Evolutionary conservation across 2,888 invertebrate genomes (phyloP), one percentile per base, ranked within the genome.

Genomic region (Lepas anatifera): DNA sequence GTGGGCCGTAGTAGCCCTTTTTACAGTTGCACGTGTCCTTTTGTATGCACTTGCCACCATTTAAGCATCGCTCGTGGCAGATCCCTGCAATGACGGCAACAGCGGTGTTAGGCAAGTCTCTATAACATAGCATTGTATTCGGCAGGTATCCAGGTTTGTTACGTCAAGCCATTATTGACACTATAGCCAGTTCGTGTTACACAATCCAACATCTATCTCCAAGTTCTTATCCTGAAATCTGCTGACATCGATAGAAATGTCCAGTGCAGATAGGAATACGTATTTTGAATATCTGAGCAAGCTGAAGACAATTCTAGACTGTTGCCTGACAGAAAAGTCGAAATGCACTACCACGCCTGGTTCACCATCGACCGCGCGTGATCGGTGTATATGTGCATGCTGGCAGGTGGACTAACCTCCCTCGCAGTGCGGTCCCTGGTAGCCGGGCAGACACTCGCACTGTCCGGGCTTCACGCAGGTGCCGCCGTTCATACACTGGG

Each of bases 31-130:
- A 96, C 37, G 89, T 91, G 79, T 95, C 95, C 80, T 94, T 95
- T 79, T 94, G 93, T 76, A 95, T 87, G 79, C 96, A 96, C 80
- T 93, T 93, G 7, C 96, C 96, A 29, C 95, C 94, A 79, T 96
- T 95, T 73, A 90, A 82, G 80, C 96, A 96, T 79, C 92, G 93
- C 76, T 93, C 87, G 25, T 88, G 85, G 80, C 95, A 95, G 77
- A 95, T 93, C 74, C 94, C 94, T 94, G 81, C 52, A 81, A 82
- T 69, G 72, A 73, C n/a, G n/a, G n/a, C 79, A 72, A 71, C 70
- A 71, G 27, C 67, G 29, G 11, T 3, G 41, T 41, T 41, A 41
- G 16, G n/a, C n/a, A n/a, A n/a, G n/a, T n/a, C n/a, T n/a, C n/a
- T n/a, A n/a, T n/a, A n/a, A n/a, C n/a, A n/a, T n/a, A n/a, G n/a